phyloP scores from a whole-genome alignment of 2,888 invertebrate genomes.

The Timema podura region DNA sequence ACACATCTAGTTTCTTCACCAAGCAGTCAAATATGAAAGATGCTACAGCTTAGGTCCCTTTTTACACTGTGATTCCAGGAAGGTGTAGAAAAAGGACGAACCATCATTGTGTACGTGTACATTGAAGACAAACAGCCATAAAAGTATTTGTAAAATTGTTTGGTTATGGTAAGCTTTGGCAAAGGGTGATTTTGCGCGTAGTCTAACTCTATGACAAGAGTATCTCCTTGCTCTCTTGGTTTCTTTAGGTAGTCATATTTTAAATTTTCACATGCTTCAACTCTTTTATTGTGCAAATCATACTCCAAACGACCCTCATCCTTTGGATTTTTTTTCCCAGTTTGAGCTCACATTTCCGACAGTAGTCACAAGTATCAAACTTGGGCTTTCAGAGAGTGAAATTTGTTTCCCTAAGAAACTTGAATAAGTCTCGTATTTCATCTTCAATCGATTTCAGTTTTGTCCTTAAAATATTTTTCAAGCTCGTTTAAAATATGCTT shows the following conservation, averaged over 20 bases:
- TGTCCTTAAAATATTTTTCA: background rate
- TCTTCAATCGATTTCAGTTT: background rate
- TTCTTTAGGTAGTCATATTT: background rate
- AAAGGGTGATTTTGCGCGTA: background rate
- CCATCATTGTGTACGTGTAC: background rate
- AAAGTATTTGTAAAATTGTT: conserved; percentile 5
- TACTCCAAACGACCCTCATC: background rate
- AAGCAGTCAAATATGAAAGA: background rate
- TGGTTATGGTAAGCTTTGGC: background rate
- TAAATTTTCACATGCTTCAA: background rate
- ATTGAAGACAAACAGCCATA: background rate
- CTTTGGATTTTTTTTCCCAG: background rate
- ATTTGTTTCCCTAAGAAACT: background rate
- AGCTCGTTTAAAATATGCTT: background rate
- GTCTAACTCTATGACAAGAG: background rate
- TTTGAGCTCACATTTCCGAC: background rate
- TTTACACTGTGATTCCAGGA: background rate
- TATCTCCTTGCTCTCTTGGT: background rate
- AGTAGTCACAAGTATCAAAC: background rate
- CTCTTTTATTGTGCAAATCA: background rate
- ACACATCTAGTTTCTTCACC: background rate
- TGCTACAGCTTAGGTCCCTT: background rate
- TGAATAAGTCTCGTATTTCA: background rate
- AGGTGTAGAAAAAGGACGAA: background rate
- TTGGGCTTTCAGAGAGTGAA: background rate